phyloP scores from a whole-genome alignment of 1,140 invertebrate species.

The Centruroides vittatus region DNA sequence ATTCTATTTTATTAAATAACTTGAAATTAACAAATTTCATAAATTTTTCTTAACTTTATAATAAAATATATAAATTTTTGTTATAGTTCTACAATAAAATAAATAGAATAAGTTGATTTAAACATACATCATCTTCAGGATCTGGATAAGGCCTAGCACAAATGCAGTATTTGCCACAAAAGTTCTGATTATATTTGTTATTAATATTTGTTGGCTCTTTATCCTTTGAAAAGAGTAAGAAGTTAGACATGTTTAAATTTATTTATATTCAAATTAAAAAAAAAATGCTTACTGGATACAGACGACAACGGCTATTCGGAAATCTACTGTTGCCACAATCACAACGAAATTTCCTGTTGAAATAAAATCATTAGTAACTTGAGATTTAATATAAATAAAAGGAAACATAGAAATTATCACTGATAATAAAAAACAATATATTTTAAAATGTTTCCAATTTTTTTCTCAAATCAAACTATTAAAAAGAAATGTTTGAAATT shows the following conservation, averaged over 20 bases:
- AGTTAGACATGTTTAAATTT: slow-evolving; percentile 3
- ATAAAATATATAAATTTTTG: no score
- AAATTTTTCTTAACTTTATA: no score
- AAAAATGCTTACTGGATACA: slow-evolving; percentile 42
- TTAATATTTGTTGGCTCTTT: slow-evolving; percentile 51
- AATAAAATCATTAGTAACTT: neutral
- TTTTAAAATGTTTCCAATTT: no score
- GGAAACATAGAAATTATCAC: no score
- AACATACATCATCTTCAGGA: slow-evolving; percentile 47
- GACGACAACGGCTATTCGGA: slow-evolving; percentile 48
- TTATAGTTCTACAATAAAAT: no score
- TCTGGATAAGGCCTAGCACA: slow-evolving; percentile 94
- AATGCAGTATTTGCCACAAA: slow-evolving; percentile 77
- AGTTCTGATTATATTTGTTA: slow-evolving; percentile 93
- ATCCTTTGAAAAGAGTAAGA: slow-evolving; percentile 21
- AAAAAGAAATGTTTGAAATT: no score
- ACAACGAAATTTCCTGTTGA: slow-evolving; percentile 67
- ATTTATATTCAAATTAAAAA: neutral
- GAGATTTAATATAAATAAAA: no score
- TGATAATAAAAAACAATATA: no score
- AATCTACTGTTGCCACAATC: slow-evolving; percentile 93
- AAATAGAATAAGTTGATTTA: neutral
- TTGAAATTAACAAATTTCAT: no score
- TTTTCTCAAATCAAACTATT: no score
- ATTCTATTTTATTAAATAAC: no score